A percentile compares a stretch with the other conserved stretches of the same genome.
phyloP scores from a whole-genome alignment of 2,797 vertebrate species.

The Neosilurus hyrtlii region DNA sequence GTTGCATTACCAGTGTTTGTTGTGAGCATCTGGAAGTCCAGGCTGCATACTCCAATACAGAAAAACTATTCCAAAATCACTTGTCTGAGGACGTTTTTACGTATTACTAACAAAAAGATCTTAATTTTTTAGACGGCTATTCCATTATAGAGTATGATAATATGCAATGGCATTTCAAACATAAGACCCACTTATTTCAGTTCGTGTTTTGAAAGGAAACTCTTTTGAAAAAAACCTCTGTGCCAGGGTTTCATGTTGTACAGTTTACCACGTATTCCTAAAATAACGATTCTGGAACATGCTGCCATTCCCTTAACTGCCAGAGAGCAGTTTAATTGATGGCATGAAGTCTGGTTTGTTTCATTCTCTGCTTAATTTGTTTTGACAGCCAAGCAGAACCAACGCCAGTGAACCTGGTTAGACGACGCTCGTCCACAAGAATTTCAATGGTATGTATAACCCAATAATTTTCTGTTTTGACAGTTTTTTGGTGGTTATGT shows the following conservation, averaged over 20 bases:
- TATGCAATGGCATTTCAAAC: neutral
- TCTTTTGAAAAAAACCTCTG: neutral
- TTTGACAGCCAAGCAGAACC: constrained; percentile 81
- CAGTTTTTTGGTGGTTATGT: constrained; percentile 20
- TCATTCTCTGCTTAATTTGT: constrained; percentile 19
- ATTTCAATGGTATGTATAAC: constrained; percentile 85
- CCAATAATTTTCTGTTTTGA: neutral
- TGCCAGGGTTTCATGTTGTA: neutral
- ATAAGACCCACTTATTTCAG: neutral
- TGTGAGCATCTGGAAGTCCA: neutral
- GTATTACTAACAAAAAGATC: neutral
- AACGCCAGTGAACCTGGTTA: constrained; percentile 83
- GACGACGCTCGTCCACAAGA: constrained; percentile 88
- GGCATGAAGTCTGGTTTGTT: constrained; percentile 8
- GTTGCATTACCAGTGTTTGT: neutral
- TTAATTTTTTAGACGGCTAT: neutral
- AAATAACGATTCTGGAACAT: neutral
- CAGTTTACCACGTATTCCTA: neutral
- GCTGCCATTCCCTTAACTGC: constrained; percentile 10
- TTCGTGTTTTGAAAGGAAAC: neutral
- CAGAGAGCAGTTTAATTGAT: constrained; percentile 8
- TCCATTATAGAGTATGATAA: neutral
- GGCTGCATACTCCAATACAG: constrained; percentile 1
- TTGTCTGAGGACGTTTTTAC: neutral
- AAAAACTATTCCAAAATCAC: neutral